Evolutionary conservation across 2,888 invertebrate genomes (phyloP), one percentile per base, ranked within the genome.

Genomic region (Pyrrhia umbra): DNA sequence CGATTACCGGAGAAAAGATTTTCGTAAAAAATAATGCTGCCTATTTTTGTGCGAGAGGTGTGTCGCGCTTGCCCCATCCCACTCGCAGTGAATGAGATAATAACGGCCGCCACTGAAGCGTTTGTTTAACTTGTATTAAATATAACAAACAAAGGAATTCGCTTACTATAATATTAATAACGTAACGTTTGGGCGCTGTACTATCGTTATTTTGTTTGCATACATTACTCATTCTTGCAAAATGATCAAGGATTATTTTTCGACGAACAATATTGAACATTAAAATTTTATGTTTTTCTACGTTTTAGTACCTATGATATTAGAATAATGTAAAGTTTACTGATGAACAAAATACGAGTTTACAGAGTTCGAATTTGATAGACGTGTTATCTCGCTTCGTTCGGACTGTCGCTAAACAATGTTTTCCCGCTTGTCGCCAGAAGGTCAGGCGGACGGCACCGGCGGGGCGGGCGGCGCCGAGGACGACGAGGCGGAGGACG

Each of bases 401-500:
- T n/a, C n/a, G n/a, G n/a, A n/a, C n/a, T n/a, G n/a, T 23, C 23
- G 3, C 6, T 4, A 23, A 13, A 5, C 4, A 37, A 8, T 9
- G 40, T 27, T 16, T 23, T 51, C 9, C 30, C 0, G 10, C 0
- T 68, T 58, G 52, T 70, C 10, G 2, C 2, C 72, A 79, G 86
- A 87, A 68, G 81, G 70, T 8, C 84, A 82, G 55, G 68, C 58
- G 43, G 83, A 84, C 56, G 81, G 83, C 43, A 80, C 78, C 27
- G 84, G 78, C 1, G 81, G 81, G 10, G 81, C 79, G 6, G 84
- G 79, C 18, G 82, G 68, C 13, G 78, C 70, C 8, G 80, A 75
- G 3, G 80, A 74, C 6, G 83, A 76, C 3, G 85, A 81, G 18
- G 80, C 79, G 9, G 79, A 81, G 9, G 69, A 81, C 6, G 86